Percentiles rank a stretch among this genome's conserved stretches.
Conservation (phyloP, 2,113 vertebrate species). For the Tursiops truncatus region DNA sequence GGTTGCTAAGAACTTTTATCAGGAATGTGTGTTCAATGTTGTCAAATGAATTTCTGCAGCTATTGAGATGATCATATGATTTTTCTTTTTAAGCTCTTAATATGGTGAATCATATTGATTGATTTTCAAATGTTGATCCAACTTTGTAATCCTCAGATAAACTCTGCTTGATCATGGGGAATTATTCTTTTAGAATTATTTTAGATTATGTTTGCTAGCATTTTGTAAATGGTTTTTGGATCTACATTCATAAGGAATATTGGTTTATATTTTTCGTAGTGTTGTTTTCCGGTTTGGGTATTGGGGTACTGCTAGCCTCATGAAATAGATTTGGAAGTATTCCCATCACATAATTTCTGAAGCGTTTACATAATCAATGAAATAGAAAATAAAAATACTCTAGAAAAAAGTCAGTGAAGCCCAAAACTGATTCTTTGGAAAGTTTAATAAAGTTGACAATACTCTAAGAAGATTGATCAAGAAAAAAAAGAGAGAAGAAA, state of each 20-base stretch:
- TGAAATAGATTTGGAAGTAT: not conserved
- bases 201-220: not conserved
- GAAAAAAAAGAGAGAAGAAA: not conserved
- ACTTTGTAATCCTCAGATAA: not conserved
- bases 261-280: not conserved
- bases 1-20: not conserved
- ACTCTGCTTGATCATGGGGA: not conserved
- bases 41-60: not conserved
- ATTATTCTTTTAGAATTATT: not conserved
- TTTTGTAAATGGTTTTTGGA: not conserved
- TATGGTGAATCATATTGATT: not conserved
- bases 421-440: not conserved
- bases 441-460: not conserved
- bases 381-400: not conserved
- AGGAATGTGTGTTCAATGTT: not conserved
- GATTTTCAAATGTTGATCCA: not conserved
- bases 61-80: not conserved
- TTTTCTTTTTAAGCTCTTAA: not conserved
- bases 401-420: not conserved
- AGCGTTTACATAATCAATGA: not conserved
- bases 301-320: not conserved
- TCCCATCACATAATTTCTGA: not conserved
- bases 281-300: not conserved
- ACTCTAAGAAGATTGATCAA: not conserved
- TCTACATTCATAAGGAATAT: too few species aligned